A percentile compares a stretch with the other conserved stretches of the same genome.
phyloP scores from a whole-genome alignment of 2,113 vertebrate genomes.

The Tragelaphus buxtoni region DNA sequence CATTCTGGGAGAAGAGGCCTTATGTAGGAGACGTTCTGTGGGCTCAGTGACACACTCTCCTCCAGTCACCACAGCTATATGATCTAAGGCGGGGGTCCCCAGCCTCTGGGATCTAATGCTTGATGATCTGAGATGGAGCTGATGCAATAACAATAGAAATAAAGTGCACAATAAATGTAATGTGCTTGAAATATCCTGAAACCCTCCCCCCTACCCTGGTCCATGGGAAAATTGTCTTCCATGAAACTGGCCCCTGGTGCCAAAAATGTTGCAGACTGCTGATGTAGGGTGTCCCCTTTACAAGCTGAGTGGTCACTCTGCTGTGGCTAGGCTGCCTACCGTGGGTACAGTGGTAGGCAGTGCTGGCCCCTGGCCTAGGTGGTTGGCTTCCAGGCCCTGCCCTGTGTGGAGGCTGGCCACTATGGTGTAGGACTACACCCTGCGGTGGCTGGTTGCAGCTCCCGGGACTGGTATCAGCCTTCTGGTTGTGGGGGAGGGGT shows the following conservation, averaged over 20 bases:
- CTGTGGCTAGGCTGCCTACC: neutral
- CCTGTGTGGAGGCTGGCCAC: neutral
- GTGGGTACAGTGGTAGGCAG: neutral
- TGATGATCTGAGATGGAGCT: neutral
- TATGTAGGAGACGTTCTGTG: neutral
- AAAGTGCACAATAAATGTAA: neutral
- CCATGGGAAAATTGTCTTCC: neutral
- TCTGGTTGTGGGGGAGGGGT: neutral
- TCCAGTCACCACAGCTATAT: neutral
- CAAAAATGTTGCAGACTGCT: rapidly evolving
- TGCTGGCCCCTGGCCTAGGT: neutral
- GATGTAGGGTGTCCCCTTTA: neutral
- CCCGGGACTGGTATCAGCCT: neutral
- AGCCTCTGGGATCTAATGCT: neutral
- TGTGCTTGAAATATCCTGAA: neutral
- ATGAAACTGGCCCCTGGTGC: neutral
- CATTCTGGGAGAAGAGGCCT: neutral
- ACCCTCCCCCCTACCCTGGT: neutral
- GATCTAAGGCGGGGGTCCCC: neutral
- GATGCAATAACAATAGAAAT: neutral
- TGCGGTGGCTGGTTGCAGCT: neutral
- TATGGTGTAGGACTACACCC: neutral
- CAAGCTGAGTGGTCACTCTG: neutral
- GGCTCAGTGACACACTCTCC: neutral
- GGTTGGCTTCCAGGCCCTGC: neutral